Base-by-base conservation (phyloP, 2,797 vertebrate species). In the Hippopotamyrus pictus region DNA sequence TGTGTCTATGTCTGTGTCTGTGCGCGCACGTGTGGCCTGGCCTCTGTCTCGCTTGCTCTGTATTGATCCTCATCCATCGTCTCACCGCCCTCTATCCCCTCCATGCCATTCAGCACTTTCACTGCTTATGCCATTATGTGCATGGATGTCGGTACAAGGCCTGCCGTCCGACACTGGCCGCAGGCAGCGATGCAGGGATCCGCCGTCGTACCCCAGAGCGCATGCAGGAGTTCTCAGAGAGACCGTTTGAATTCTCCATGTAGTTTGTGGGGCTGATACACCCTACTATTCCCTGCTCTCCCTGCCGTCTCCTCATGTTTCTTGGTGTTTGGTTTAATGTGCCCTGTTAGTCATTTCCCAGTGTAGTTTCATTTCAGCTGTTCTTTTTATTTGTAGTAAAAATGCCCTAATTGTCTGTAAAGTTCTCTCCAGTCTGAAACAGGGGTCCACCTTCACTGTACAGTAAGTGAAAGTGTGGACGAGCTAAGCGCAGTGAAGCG, bases 1-100 rank as follows among this genome's bases (percentile, higher is more conserved):
- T 17, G 76, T 37, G 33, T 33, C 29, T 33, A 1, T 33, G 37
- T 41, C 41, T 48, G n/a, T 33, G 41, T 46, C 17, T 22, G 1
- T 5, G 12, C 19, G 11, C 11, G 14, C 29, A 14, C 1, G 5
- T 59, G 54, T 59, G 54, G 19, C 57, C n/a, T 53, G 48, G 29
- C 86, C 25, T 90, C 84, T 22, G 54, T 90, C 85, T 86, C n/a
- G 44, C 57, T 83, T 48, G 11, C 89, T 73, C 87, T 87, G 89
- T 3, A 86, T 44, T 46, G 41, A 48, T 29, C 83, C 11, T 82
- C 14, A 76, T 54, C 17, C 7, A 12, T 50, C 53, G 48, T 62
- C 41, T 50, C 25, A 51, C 29, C 33, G 3, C 5, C 33, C 73
- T 79, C 2, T 44, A 41, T 76, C 33, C 14, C 33, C 37, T 79